phyloP scores from a whole-genome alignment of 2,797 vertebrate species.

The Falco rusticolus region DNA sequence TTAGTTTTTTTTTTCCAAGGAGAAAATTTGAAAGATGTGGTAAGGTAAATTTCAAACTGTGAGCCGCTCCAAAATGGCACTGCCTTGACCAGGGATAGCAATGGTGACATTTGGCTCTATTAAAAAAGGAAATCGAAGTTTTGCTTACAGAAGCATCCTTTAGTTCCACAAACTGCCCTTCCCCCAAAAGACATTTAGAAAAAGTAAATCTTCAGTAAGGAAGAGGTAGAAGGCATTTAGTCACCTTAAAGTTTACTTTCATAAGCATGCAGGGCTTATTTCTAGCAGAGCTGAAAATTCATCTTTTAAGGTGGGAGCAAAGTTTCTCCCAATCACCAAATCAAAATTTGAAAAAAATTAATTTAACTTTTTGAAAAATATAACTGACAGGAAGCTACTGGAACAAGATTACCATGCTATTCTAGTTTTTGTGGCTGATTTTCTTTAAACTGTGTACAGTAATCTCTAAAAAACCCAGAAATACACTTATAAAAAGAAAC shows the following conservation, averaged over 20 bases:
- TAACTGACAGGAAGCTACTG: constrained; percentile 71
- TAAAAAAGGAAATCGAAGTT: constrained; percentile 74
- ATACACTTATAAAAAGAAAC: constrained; percentile 45
- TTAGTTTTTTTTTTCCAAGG: constrained; percentile 29
- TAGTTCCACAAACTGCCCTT: constrained; percentile 82
- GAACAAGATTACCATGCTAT: constrained; percentile 78
- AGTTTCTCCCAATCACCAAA: constrained; percentile 71
- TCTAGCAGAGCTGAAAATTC: constrained; percentile 75
- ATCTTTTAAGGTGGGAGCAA: constrained; percentile 69
- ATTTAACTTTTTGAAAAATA: constrained; percentile 12
- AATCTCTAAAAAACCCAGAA: background rate
- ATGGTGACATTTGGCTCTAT: constrained; percentile 81
- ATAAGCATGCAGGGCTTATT: constrained; percentile 85
- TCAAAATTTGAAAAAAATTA: constrained; percentile 74
- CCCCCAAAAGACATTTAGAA: constrained; percentile 75
- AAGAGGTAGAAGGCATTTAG: constrained; percentile 93
- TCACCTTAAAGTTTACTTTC: constrained; percentile 85
- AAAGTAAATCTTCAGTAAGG: constrained; percentile 89
- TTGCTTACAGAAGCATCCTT: constrained; percentile 71
- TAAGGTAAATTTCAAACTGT: constrained; percentile 73
- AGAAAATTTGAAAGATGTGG: constrained; percentile 72
- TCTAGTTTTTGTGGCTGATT: constrained; percentile 51
- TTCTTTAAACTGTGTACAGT: constrained; percentile 41
- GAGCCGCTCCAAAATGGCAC: constrained; percentile 78
- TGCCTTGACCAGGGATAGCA: constrained; percentile 80